Evolutionary conservation across 2,888 invertebrate genomes (phyloP), one percentile per base, ranked within the genome.

Genomic region (Psylliodes chrysocephalus): DNA sequence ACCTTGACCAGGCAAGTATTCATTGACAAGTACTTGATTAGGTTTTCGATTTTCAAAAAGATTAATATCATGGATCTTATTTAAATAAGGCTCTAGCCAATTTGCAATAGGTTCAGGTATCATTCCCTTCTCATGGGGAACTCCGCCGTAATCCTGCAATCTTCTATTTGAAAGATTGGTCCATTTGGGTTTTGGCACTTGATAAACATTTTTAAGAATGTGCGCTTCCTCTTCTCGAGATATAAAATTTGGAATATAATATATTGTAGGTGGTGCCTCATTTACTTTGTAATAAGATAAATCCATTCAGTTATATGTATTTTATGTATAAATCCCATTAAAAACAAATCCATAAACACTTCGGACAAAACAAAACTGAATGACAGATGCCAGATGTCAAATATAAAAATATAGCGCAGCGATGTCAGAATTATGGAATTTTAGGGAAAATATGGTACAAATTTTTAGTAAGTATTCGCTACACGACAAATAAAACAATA

Each of bases 111-210:
- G 85, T 82, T 98, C 97, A 0, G 93, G 90, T 68, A 98, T 89
- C 94, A 98, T 95, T 62, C 96, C 96, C 77, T 94, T 96, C 12
- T 87, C 88, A 79, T 96, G 96, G 0, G 98, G 97, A 60, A 96
- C 85, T 0, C 98, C 98, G 18, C 98, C 98, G 90, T 98, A 99
- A 82, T 98, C 98, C 80, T 98, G 96, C n/a, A 99, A 85, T 67
- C 97, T 87, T 69, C 98, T 87, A 79, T 96, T 92, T 15, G 91
- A 89, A 38, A 99, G 85, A 78, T 93, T 93, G 1, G 96, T 96
- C 99, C 99, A 99, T 83, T 96, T 96, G 6, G 98, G 97, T 75
- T 89, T 93, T 0, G 98, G 98, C 7, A 90, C 90, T 35, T 85
- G 83, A 76, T 94, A 90, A 18, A 98, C 89, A 71, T 90, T 86